A percentile compares a stretch with the other conserved stretches of the same genome.
Conservation (phyloP, 2,797 vertebrate species). For the Periophthalmus magnuspinnatus region DNA sequence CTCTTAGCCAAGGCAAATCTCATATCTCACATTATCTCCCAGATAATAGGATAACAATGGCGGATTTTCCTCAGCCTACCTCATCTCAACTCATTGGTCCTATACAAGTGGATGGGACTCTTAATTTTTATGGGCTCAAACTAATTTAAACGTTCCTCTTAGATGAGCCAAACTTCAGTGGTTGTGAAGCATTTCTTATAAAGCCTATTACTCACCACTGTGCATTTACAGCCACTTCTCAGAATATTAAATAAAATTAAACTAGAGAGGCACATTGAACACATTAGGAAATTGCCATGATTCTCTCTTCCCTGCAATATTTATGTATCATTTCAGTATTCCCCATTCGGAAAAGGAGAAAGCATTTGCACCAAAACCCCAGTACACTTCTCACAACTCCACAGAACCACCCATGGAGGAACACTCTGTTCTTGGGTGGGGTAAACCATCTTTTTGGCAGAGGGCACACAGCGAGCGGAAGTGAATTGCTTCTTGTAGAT, state of each 20-base stretch:
- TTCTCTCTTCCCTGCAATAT: conserved; percentile 49
- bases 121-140: conserved; percentile 54
- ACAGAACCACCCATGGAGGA: conserved; percentile 67
- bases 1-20: conserved; percentile 61
- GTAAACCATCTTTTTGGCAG: conserved; percentile 51
- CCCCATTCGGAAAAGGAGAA: conserved; percentile 41
- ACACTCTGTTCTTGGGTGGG: conserved; percentile 72
- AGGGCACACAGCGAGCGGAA: conserved; percentile 49
- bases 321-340: conserved; percentile 57
- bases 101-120: conserved; percentile 48
- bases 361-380: conserved; percentile 54
- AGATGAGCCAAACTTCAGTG: conserved; percentile 54
- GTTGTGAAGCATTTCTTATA: conserved; percentile 44
- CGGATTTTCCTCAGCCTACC: conserved; percentile 49
- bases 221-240: conserved; percentile 31
- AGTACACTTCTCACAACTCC: conserved; percentile 47
- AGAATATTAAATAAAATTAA: conserved; percentile 37
- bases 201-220: conserved; percentile 41
- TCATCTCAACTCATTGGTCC: conserved; percentile 42
- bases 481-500: conserved; percentile 52
- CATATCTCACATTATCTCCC: conserved; percentile 63
- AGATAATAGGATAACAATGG: conserved; percentile 67
- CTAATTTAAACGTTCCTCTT: conserved; percentile 58
- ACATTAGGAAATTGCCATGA: conserved; percentile 32
- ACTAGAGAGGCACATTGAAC: conserved; percentile 27